A percentile compares a stretch with the other conserved stretches of the same genome.
Evolutionary conservation across 2,113 vertebrate species (phyloP).

Genomic region (Actenoides lindsayi): DNA sequence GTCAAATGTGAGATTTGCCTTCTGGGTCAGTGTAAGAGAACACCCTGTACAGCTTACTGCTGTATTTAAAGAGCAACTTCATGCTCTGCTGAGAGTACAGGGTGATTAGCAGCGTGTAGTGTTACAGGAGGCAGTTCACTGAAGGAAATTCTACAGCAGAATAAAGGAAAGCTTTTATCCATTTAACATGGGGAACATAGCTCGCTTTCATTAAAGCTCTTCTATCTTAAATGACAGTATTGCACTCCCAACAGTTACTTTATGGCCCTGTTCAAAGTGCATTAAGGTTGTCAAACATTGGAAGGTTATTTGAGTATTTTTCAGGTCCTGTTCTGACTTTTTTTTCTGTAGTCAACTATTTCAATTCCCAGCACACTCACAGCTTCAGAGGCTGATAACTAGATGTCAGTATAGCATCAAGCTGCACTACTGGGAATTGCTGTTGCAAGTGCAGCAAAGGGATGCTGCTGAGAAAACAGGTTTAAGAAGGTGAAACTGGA

Average conservation of each 20-base stretch:
- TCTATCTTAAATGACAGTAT: not conserved
- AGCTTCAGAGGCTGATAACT: not conserved
- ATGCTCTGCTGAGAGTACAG: not conserved
- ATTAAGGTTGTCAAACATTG: not conserved
- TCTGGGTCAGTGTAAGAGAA: not conserved
- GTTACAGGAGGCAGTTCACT: not conserved
- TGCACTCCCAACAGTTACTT: not conserved
- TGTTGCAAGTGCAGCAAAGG: not conserved
- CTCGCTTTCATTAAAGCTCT: not conserved
- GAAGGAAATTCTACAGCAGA: constrained; percentile 12
- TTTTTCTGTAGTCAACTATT: not conserved
- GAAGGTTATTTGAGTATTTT: not conserved
- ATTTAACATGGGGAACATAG: not conserved
- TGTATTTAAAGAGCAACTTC: constrained; percentile 14
- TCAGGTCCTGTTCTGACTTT: not conserved
- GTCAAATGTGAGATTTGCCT: not conserved
- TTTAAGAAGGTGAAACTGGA: not conserved
- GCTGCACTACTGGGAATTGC: not conserved
- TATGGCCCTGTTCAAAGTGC: not conserved
- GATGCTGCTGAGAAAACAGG: fast-evolving
- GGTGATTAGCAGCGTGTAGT: not conserved
- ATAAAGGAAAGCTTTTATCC: not conserved
- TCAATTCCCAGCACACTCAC: not conserved
- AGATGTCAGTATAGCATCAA: not conserved
- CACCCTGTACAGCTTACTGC: not conserved